Evolutionary conservation across 2,113 vertebrate genomes (phyloP).

Genomic region (Cercopithecus mona): DNA sequence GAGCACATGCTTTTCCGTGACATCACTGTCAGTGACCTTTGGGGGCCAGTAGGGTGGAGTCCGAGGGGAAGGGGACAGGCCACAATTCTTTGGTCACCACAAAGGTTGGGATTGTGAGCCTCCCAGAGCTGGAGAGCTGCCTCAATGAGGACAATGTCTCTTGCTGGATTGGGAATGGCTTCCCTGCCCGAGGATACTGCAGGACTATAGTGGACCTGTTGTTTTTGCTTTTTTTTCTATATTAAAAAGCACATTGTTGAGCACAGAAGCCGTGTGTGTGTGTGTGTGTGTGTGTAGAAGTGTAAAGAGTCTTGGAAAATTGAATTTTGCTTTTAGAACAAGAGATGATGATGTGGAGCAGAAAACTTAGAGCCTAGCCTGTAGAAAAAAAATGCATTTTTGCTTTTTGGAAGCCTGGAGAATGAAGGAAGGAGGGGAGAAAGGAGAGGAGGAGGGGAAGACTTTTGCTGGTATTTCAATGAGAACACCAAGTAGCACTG

Average conservation of each 20-base stretch:
- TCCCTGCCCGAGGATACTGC: conserved; percentile 79
- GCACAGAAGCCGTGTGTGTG: conserved; percentile 35
- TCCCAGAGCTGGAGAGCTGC: conserved; percentile 76
- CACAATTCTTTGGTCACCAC: conserved; percentile 82
- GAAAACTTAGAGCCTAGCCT: background rate
- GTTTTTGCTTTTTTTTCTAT: conserved; percentile 71
- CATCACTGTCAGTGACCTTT: conserved; percentile 83
- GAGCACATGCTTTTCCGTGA: conserved; percentile 82
- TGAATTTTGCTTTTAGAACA: conserved; percentile 37
- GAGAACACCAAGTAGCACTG: background rate
- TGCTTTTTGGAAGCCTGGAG: background rate
- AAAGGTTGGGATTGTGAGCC: conserved; percentile 87
- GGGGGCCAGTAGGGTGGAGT: conserved; percentile 75
- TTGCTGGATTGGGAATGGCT: conserved; percentile 72
- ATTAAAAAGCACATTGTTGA: conserved; percentile 81
- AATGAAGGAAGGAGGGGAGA: background rate
- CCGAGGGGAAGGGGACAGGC: conserved; percentile 77
- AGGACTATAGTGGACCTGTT: conserved; percentile 83
- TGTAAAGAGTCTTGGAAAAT: conserved; percentile 47
- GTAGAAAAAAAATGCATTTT: background rate
- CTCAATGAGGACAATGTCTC: conserved; percentile 82
- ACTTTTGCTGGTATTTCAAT: background rate
- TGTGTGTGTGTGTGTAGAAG: background rate
- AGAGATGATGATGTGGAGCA: conserved; percentile 24
- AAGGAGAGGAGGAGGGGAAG: background rate